Evolutionary conservation across 1,140 invertebrate species (phyloP).

Genomic region (Nasonia giraulti): DNA sequence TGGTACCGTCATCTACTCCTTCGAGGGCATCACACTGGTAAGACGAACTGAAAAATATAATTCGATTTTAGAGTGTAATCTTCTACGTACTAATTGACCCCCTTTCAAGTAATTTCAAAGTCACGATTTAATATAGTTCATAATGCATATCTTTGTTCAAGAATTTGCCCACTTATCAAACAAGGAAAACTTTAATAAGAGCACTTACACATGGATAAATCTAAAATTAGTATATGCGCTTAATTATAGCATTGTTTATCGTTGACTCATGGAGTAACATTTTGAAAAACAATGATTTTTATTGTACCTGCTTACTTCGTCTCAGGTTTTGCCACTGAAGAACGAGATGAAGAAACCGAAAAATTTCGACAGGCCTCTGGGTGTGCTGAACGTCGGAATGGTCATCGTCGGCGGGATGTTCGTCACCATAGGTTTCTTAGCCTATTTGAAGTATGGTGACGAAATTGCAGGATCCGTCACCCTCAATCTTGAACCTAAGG

Average conservation of each 20-base stretch:
- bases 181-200: too few species aligned
- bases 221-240: not conserved
- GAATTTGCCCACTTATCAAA: too few species aligned
- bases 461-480: conserved; percentile 82
- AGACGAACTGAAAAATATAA: conserved; percentile 54
- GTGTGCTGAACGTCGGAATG: conserved; percentile 92
- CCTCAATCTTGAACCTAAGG: conserved; percentile 77
- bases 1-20: conserved; percentile 86
- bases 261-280: not conserved
- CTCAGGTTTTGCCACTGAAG: conserved; percentile 89
- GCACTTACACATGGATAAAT: not conserved
- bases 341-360: conserved; percentile 90
- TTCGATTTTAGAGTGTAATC: not conserved
- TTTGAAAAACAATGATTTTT: not conserved
- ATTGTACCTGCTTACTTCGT: conserved; percentile 23
- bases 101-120: too few species aligned
- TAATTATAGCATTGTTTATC: not conserved
- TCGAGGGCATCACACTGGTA: conserved; percentile 87
- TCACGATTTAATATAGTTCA: too few species aligned
- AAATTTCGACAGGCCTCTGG: conserved; percentile 83
- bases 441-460: conserved; percentile 89
- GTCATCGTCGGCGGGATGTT: conserved; percentile 84
- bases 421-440: conserved; percentile 86
- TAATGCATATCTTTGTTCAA: too few species aligned
- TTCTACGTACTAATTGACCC: too few species aligned